These are phyloP conservation scores for Betta splendens DNA, from an alignment of 2,797 vertebrate genomes.

Conservation along the genomic window DNA sequence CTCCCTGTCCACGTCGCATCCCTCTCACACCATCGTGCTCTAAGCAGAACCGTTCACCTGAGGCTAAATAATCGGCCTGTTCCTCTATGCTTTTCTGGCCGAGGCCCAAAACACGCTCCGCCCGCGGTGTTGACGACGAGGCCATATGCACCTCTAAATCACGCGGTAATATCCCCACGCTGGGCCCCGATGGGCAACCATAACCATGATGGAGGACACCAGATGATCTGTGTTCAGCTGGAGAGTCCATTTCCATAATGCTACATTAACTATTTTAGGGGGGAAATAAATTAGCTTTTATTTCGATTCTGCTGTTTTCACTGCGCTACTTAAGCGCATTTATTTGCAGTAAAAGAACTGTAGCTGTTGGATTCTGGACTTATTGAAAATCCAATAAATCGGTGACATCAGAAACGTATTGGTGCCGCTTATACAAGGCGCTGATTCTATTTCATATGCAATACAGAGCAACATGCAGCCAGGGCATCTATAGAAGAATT, in stretches of 20 bases:
- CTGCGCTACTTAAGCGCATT: background rate
- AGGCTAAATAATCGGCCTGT: constrained; percentile 40
- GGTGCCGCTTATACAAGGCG: background rate
- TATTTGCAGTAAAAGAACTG: background rate
- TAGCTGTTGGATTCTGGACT: background rate
- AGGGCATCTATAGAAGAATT: constrained; percentile 5
- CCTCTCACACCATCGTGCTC: background rate
- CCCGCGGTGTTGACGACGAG: constrained; percentile 31
- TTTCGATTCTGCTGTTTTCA: constrained; percentile 35
- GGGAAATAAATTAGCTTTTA: constrained; percentile 9
- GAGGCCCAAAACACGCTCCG: constrained; percentile 44
- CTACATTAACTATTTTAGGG: constrained; percentile 42
- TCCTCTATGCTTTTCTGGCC: constrained; percentile 52
- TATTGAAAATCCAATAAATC: background rate
- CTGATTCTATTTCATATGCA: background rate
- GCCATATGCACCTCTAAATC: constrained; percentile 76
- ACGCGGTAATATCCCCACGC: constrained; percentile 58
- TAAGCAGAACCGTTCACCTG: constrained; percentile 25
- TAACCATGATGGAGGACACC: constrained; percentile 71
- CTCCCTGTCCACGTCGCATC: background rate
- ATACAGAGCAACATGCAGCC: background rate
- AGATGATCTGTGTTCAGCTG: constrained; percentile 59
- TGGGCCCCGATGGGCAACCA: constrained; percentile 60
- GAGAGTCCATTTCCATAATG: constrained; percentile 58
- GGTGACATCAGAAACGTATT: background rate